A percentile compares a stretch with the other conserved stretches of the same genome.
These are phyloP conservation scores for Cenopis cana DNA, from an alignment of 2,888 invertebrate genomes.

Conservation along the genomic window DNA sequence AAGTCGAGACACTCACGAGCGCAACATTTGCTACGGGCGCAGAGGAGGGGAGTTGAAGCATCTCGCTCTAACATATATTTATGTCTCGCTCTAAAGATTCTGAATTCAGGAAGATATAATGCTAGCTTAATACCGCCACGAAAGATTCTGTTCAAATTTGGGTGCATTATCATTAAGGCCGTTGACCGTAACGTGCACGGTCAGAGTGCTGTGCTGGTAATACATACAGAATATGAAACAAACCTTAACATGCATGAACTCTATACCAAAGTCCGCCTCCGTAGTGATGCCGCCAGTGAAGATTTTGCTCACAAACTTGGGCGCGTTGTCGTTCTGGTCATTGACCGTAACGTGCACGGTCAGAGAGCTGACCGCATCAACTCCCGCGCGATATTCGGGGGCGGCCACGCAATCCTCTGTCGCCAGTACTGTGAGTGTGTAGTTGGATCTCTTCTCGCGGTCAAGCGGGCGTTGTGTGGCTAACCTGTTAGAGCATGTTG, in stretches of 20 bases:
- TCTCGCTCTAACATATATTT: too few relatives aligned
- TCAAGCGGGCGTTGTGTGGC: conserved; percentile 84
- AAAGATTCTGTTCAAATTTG: conserved; percentile 90
- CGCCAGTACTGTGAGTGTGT: conserved; percentile 89
- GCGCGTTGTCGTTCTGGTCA: conserved; percentile 97
- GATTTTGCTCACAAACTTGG: conserved; percentile 90
- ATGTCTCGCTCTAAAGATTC: too few relatives aligned
- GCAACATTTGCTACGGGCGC: too few relatives aligned
- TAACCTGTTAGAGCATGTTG: conserved; percentile 44
- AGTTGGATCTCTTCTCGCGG: conserved; percentile 86
- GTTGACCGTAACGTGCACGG: conserved; percentile 88
- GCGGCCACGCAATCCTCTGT: conserved; percentile 89
- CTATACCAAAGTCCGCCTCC: conserved; percentile 95
- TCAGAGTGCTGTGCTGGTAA: conserved; percentile 84
- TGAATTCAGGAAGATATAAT: too few relatives aligned
- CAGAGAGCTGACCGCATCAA: conserved; percentile 89
- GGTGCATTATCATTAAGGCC: conserved; percentile 98
- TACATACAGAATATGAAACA: not conserved
- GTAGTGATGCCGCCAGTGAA: conserved; percentile 98
- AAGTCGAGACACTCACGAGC: too few relatives aligned
- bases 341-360: conserved; percentile 89
- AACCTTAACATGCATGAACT: conserved; percentile 93
- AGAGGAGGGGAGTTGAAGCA: too few relatives aligned
- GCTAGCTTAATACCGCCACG: conserved; percentile 98
- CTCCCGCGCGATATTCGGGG: conserved; percentile 79